phyloP scores from a whole-genome alignment of 2,888 invertebrate species.

The Stenurella melanura region DNA sequence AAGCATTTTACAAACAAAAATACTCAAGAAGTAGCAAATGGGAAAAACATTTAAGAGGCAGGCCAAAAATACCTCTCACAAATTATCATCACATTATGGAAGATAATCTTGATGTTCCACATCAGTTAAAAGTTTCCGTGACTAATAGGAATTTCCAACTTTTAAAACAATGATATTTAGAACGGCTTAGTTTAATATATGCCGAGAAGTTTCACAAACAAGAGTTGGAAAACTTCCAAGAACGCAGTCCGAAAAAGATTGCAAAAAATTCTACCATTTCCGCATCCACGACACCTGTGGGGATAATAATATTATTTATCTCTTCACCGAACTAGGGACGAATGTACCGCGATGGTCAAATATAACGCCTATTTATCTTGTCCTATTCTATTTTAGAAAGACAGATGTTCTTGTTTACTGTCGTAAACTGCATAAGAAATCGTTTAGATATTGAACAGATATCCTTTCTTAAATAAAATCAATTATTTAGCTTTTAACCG shows the following conservation, averaged over 20 bases:
- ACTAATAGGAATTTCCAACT: slow-evolving; percentile 57
- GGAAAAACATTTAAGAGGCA: slow-evolving; percentile 48
- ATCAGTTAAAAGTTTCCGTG: slow-evolving; percentile 56
- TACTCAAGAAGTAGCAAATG: slow-evolving; percentile 46
- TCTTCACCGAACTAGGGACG: slow-evolving; percentile 16
- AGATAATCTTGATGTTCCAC: slow-evolving; percentile 55
- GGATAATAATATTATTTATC: slow-evolving; percentile 58
- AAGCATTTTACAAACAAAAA: slow-evolving; percentile 38
- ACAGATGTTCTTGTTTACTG: no score
- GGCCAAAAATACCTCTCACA: slow-evolving; percentile 44
- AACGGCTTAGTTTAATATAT: slow-evolving; percentile 52
- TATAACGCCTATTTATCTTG: not conserved
- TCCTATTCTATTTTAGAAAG: no score
- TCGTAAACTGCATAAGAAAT: no score
- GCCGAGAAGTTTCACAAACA: slow-evolving; percentile 52
- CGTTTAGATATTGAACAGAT: no score
- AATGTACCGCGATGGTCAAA: not conserved
- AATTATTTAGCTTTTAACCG: no score
- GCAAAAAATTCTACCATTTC: slow-evolving; percentile 57
- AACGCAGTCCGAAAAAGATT: slow-evolving; percentile 50
- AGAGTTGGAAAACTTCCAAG: slow-evolving; percentile 57
- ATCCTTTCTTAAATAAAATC: no score
- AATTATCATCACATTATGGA: slow-evolving; percentile 56
- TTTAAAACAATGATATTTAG: slow-evolving; percentile 57
- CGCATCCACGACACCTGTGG: slow-evolving; percentile 57